Evolutionary conservation across 2,888 invertebrate genomes (phyloP).

Genomic region (Agrochola macilenta): DNA sequence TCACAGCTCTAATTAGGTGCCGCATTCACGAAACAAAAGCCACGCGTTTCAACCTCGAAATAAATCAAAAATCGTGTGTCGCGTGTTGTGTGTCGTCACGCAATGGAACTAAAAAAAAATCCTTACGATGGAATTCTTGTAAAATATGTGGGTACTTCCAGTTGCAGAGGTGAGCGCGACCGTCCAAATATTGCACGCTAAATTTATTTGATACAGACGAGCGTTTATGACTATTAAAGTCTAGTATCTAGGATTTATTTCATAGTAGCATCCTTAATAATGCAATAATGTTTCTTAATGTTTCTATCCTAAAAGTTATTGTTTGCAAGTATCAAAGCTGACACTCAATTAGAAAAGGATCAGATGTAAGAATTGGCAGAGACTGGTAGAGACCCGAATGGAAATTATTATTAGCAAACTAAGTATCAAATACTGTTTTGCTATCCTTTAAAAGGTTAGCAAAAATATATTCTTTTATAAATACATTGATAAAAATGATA

Average conservation of each 20-base stretch:
- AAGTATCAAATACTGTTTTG: not conserved
- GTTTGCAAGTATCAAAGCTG: not conserved
- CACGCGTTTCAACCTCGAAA: conserved; percentile 70
- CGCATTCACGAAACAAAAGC: conserved; percentile 73
- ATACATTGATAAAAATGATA: not conserved
- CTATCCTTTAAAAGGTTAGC: not conserved
- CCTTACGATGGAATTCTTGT: conserved; percentile 71
- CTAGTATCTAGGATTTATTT: not conserved
- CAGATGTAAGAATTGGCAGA: not conserved
- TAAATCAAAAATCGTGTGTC: conserved; percentile 80
- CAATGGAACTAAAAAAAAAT: conserved; percentile 76
- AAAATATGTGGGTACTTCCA: conserved; percentile 76
- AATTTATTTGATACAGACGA: conserved; percentile 60
- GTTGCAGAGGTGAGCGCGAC: conserved; percentile 62
- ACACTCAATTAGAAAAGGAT: not conserved
- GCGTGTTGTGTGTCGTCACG: conserved; percentile 82
- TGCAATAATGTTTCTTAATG: too few relatives aligned
- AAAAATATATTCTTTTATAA: not conserved
- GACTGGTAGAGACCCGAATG: not conserved
- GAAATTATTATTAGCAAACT: not conserved
- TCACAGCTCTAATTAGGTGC: conserved; percentile 75
- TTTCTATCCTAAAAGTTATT: not conserved
- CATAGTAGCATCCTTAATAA: not conserved
- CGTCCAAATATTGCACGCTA: conserved; percentile 70
- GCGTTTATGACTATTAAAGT: conserved; percentile 23